These are phyloP conservation scores for Anoura caudifer DNA, from an alignment of 2,113 vertebrate genomes.

Conservation along the genomic window DNA sequence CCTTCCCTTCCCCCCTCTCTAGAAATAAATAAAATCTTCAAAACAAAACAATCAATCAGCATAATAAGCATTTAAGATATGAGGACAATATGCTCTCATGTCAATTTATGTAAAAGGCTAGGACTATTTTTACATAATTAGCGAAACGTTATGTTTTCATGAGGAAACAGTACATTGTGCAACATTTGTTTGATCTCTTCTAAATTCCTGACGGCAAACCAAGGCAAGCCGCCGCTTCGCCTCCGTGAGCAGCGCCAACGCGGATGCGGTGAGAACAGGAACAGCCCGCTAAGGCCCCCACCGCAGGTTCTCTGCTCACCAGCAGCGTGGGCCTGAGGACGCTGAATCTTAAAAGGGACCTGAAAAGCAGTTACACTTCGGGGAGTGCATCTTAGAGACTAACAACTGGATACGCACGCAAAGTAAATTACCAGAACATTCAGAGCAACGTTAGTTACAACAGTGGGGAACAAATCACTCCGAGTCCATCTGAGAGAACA, in stretches of 20 bases:
- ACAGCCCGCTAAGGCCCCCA: background rate
- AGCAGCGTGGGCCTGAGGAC: background rate
- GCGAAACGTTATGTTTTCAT: background rate
- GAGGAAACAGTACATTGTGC: constrained; percentile 7
- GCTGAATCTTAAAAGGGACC: background rate
- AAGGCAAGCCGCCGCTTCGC: constrained; percentile 13
- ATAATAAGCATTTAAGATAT: background rate
- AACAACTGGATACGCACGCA: background rate
- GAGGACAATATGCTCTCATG: background rate
- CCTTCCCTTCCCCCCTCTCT: no score
- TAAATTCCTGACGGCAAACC: constrained; percentile 32
- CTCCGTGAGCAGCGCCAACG: background rate
- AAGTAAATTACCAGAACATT: background rate
- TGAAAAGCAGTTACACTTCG: background rate
- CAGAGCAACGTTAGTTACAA: background rate
- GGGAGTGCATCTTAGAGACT: background rate
- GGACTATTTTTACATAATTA: constrained; percentile 33
- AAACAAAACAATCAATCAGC: background rate
- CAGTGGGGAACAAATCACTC: background rate
- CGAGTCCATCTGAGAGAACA: background rate
- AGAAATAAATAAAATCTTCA: no score
- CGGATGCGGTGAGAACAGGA: background rate
- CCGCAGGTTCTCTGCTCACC: background rate
- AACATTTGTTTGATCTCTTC: constrained; percentile 29
- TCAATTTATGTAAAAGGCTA: constrained; percentile 35